Percentiles rank a stretch among this genome's conserved stretches.
These are phyloP conservation scores for Geophilus truncorum DNA, from an alignment of 2,888 invertebrate species.

Conservation along the genomic window DNA sequence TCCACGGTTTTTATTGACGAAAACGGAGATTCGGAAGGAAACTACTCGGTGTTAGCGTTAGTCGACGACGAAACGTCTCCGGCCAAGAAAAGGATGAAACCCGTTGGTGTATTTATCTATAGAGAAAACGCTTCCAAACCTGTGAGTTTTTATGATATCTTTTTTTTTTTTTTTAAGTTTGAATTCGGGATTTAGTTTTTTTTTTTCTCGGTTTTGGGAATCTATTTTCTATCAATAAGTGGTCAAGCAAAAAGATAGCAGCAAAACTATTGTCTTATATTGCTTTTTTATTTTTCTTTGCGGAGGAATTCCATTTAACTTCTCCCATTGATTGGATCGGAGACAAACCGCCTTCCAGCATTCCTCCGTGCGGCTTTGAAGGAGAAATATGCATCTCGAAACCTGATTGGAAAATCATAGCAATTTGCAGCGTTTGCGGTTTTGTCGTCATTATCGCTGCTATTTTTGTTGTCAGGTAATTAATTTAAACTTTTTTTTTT, in stretches of 20 bases:
- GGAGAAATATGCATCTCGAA: conserved; percentile 66
- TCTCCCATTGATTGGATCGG: conserved; percentile 73
- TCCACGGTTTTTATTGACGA: conserved; percentile 85
- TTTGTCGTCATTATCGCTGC: conserved; percentile 62
- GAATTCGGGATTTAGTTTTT: not conserved
- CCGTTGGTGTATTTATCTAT: conserved; percentile 32
- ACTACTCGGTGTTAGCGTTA: conserved; percentile 87
- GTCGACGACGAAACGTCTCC: conserved; percentile 1
- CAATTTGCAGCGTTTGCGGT: conserved; percentile 60
- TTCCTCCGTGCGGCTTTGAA: conserved; percentile 89
- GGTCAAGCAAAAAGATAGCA: not conserved
- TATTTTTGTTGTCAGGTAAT: conserved; percentile 62
- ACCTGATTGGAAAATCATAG: conserved; percentile 51
- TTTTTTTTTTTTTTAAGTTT: not conserved
- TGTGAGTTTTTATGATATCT: not conserved
- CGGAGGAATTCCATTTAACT: conserved; percentile 46
- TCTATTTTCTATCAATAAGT: not conserved
- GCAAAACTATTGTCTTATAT: not conserved
- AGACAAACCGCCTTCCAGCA: conserved; percentile 76
- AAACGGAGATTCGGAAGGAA: conserved; percentile 93
- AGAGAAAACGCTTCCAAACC: conserved; percentile 3
- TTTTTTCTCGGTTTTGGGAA: not conserved
- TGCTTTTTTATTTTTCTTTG: not conserved
- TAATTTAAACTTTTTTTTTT: not conserved
- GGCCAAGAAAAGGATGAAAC: conserved; percentile 32